These are phyloP conservation scores for Cosmopolites sordidus DNA, from an alignment of 2,888 invertebrate genomes.

Conservation along the genomic window DNA sequence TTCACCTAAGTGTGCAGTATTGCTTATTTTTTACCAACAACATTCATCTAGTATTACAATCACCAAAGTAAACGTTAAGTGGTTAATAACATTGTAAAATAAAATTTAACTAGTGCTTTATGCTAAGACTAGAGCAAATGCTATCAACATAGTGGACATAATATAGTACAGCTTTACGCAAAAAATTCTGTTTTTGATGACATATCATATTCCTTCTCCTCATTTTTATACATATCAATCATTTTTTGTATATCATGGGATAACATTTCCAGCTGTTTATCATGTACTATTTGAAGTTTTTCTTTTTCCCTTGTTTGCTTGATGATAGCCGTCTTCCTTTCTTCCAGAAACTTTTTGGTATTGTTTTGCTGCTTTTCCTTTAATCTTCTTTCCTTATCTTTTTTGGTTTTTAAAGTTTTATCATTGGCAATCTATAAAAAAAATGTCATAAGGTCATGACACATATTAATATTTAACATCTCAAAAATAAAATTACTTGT, in stretches of 20 bases:
- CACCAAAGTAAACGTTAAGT: too few relatives aligned
- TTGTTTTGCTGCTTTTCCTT: constrained; percentile 96
- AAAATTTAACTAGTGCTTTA: too few relatives aligned
- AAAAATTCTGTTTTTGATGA: constrained; percentile 86
- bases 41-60: too few relatives aligned
- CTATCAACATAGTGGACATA: neutral
- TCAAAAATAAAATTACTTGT: neutral
- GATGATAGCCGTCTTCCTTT: constrained; percentile 80
- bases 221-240: constrained; percentile 91
- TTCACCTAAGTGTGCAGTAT: too few relatives aligned
- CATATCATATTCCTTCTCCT: constrained; percentile 85
- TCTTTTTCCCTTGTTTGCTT: constrained; percentile 90
- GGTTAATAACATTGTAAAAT: too few relatives aligned
- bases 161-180: constrained; percentile 58
- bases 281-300: constrained; percentile 85
- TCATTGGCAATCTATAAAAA: constrained; percentile 65
- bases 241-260: constrained; percentile 84
- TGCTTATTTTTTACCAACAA: too few relatives aligned
- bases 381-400: constrained; percentile 90
- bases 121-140: too few relatives aligned
- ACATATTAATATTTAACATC: too few relatives aligned
- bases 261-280: constrained; percentile 86
- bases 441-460: too few relatives aligned
- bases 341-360: constrained; percentile 95
- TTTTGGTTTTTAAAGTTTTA: constrained; percentile 93